Percentiles rank a stretch among this genome's conserved stretches.
Evolutionary conservation across 2,888 invertebrate genomes (phyloP).

Genomic region (Sphinx pinastri): DNA sequence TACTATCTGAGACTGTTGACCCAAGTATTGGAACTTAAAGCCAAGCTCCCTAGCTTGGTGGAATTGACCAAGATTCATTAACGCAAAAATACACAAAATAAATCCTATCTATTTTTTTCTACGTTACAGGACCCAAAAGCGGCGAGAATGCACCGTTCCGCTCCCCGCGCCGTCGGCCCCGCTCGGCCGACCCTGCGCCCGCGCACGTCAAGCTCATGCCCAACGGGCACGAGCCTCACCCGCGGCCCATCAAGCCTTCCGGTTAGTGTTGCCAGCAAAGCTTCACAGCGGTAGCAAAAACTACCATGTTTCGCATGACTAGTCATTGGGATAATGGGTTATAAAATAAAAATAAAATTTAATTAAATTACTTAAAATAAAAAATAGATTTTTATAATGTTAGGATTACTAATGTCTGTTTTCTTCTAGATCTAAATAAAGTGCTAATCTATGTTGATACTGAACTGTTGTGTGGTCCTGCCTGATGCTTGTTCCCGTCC

Average conservation of each 20-base stretch:
- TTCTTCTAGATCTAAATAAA: not conserved
- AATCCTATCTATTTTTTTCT: not conserved
- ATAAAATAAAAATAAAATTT: not conserved
- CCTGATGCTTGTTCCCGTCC: slow-evolving; percentile 70
- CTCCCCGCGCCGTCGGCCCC: slow-evolving; percentile 91
- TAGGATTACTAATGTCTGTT: not conserved
- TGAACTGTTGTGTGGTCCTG: slow-evolving; percentile 53
- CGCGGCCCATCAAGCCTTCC: slow-evolving; percentile 88
- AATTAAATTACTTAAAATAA: not conserved
- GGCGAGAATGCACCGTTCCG: slow-evolving; percentile 84
- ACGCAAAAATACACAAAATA: not conserved
- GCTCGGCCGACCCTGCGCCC: slow-evolving; percentile 84
- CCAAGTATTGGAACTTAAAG: no score
- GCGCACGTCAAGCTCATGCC: slow-evolving; percentile 59
- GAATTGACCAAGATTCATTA: no score
- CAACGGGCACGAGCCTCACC: slow-evolving; percentile 85
- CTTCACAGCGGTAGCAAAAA: slow-evolving; percentile 11
- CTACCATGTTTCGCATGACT: slow-evolving; percentile 6
- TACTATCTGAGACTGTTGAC: no score
- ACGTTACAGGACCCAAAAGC: slow-evolving; percentile 59
- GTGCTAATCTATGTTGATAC: slow-evolving; percentile 32
- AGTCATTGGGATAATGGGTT: not conserved
- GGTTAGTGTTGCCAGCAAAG: slow-evolving; percentile 53
- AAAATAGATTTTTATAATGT: not conserved
- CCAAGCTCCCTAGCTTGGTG: no score